Percentiles rank a stretch among this genome's conserved stretches.
phyloP scores from a whole-genome alignment of 2,113 vertebrate species.

The Antechinus flavipes region DNA sequence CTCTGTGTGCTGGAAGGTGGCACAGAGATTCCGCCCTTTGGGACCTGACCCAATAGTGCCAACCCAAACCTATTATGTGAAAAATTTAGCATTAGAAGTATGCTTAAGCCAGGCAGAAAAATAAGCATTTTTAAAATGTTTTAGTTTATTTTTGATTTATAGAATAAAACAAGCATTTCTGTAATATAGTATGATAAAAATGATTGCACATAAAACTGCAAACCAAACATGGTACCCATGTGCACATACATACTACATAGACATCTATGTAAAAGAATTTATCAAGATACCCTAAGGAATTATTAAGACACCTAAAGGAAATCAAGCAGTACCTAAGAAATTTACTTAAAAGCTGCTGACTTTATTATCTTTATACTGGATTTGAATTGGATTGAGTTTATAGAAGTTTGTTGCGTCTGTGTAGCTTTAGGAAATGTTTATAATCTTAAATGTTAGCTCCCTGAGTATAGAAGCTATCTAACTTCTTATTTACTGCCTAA shows the following conservation, averaged over 20 bases:
- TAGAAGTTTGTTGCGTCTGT: background rate
- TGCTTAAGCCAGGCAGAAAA: conserved; percentile 21
- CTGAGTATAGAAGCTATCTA: conserved; percentile 14
- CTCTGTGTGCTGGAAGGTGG: conserved; percentile 95
- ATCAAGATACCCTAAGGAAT: background rate
- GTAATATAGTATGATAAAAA: background rate
- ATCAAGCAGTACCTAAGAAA: conserved; percentile 38
- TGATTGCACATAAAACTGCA: too few relatives aligned
- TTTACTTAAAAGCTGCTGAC: conserved; percentile 35
- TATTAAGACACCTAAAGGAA: conserved; percentile 1
- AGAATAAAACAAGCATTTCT: background rate
- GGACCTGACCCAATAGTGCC: conserved; percentile 94
- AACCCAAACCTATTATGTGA: conserved; percentile 92
- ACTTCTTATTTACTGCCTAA: conserved; percentile 26
- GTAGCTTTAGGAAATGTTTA: conserved; percentile 13
- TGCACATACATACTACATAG: too few relatives aligned
- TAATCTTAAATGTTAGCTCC: conserved; percentile 35
- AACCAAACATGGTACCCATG: background rate
- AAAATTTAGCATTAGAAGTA: conserved; percentile 8
- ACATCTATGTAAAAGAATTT: background rate
- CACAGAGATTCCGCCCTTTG: conserved; percentile 90
- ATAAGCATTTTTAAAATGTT: background rate
- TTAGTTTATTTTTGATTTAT: background rate
- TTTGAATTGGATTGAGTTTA: conserved; percentile 4
- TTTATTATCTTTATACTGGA: conserved; percentile 6